These are phyloP conservation scores for Patella depressa DNA, from an alignment of 2,888 invertebrate genomes.

Conservation along the genomic window DNA sequence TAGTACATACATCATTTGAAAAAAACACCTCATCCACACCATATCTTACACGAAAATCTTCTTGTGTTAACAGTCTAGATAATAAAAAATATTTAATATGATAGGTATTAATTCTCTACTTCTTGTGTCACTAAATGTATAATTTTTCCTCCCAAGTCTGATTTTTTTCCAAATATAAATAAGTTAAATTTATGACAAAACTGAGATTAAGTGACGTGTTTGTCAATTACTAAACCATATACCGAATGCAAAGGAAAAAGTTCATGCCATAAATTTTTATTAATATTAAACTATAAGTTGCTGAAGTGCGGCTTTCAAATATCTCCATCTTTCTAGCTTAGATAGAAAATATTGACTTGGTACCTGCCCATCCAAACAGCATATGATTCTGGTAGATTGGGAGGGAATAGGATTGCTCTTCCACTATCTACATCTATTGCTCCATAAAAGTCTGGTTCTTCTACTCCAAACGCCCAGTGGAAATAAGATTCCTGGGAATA, in stretches of 20 bases:
- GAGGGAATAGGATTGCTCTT: slow-evolving; percentile 85
- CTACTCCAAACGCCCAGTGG: slow-evolving; percentile 94
- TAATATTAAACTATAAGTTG: too few species aligned
- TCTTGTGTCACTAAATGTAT: too few species aligned
- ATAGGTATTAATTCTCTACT: too few species aligned
- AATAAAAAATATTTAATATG: not conserved
- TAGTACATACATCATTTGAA: slow-evolving; percentile 79
- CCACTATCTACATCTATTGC: slow-evolving; percentile 83
- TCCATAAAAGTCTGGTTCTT: slow-evolving; percentile 92
- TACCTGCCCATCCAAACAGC: slow-evolving; percentile 93
- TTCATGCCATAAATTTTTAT: too few species aligned
- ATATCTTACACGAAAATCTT: slow-evolving; percentile 85
- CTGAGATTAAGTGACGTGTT: too few species aligned
- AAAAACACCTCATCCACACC: slow-evolving; percentile 86
- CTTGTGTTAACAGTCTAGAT: slow-evolving; percentile 76
- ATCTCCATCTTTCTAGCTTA: not conserved
- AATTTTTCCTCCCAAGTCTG: too few species aligned
- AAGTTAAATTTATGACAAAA: too few species aligned
- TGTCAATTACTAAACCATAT: too few species aligned
- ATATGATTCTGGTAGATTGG: slow-evolving; percentile 86
- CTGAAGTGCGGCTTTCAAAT: not conserved
- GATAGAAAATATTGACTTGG: slow-evolving; percentile 28
- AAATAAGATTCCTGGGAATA: slow-evolving; percentile 90
- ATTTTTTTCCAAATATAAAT: too few species aligned
- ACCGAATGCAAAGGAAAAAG: too few species aligned